Percentiles rank a stretch among this genome's conserved stretches.
These are phyloP conservation scores for Pygoscelis adeliae DNA, from an alignment of 2,113 vertebrate species.

Conservation along the genomic window DNA sequence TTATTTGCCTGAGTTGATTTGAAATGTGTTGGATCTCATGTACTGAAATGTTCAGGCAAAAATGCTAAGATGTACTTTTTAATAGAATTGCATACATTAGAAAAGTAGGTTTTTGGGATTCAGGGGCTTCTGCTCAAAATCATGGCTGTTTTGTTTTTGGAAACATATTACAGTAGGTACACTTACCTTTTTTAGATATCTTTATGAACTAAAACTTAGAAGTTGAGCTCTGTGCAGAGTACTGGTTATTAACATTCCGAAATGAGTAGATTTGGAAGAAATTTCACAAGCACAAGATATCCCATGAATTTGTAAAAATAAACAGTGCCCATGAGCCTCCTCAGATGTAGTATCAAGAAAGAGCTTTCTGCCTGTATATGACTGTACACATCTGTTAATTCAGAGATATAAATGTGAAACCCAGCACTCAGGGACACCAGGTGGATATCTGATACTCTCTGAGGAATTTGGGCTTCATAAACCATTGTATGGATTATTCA, in stretches of 20 bases:
- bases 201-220: background rate
- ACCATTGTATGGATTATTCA: slow-evolving; percentile 17
- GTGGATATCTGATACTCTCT: slow-evolving; percentile 27
- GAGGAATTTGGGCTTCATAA: slow-evolving; percentile 23
- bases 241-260: background rate
- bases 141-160: background rate
- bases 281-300: background rate
- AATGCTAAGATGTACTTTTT: background rate
- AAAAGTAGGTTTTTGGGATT: background rate
- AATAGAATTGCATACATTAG: background rate
- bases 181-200: background rate
- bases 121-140: background rate
- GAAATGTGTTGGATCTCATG: background rate
- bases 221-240: background rate
- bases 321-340: background rate
- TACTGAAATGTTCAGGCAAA: background rate
- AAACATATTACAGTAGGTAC: background rate
- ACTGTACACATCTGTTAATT: slow-evolving; percentile 42
- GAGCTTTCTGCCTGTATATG: background rate
- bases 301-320: background rate
- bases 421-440: slow-evolving; percentile 15
- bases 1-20: background rate
- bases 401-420: slow-evolving; percentile 33
- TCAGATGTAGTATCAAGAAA: background rate
- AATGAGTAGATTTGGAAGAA: background rate